phyloP scores from a whole-genome alignment of 2,797 vertebrate genomes.

The Myotis daubentonii region DNA sequence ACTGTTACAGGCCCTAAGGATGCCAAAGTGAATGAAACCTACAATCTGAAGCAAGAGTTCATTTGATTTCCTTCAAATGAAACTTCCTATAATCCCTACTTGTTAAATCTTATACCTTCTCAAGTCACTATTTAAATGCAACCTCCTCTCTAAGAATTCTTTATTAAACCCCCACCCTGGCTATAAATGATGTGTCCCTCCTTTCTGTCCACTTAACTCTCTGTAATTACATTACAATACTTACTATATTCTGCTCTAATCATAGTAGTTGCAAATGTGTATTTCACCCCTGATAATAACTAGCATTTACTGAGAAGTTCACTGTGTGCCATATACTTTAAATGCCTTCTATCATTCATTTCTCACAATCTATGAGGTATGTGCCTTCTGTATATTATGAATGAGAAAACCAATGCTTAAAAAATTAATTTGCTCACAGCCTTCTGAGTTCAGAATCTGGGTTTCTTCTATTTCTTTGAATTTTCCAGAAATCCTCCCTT shows the following conservation, averaged over 20 bases:
- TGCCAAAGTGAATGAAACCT: background rate
- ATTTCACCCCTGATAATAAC: slow-evolving; percentile 3
- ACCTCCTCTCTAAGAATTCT: background rate
- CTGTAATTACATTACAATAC: background rate
- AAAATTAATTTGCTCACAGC: background rate
- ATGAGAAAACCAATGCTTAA: background rate
- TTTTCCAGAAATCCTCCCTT: background rate
- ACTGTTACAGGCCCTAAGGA: background rate
- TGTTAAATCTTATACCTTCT: slow-evolving; percentile 20
- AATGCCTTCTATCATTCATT: background rate
- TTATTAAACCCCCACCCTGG: background rate
- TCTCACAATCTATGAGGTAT: background rate
- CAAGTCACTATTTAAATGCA: background rate
- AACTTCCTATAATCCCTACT: background rate
- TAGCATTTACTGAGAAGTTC: background rate
- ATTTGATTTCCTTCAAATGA: background rate
- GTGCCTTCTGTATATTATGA: background rate
- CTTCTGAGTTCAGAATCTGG: slow-evolving; percentile 25
- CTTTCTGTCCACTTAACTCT: background rate
- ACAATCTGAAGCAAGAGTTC: background rate
- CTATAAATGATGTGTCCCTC: background rate
- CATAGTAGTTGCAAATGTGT: background rate
- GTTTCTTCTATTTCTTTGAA: background rate
- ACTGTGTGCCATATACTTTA: background rate
- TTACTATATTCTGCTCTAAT: background rate